Conservation (phyloP, 2,113 vertebrate genomes). For the Tyrannus savana region DNA sequence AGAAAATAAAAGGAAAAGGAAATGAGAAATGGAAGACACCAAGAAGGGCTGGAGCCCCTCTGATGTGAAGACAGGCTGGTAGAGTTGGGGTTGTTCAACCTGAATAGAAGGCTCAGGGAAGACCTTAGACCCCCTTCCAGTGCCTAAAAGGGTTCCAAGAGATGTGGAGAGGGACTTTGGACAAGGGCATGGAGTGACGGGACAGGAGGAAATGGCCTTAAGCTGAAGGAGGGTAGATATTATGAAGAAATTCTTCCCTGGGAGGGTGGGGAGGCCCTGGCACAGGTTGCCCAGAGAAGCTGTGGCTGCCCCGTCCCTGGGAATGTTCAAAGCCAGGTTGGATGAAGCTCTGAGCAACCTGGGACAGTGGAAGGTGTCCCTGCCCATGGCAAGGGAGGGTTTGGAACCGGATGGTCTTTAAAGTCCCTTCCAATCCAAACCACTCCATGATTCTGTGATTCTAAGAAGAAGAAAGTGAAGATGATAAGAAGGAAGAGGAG, state of each 20-base stretch:
- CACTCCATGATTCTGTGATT: not conserved
- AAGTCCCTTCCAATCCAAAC: rapidly evolving
- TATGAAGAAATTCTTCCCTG: not conserved
- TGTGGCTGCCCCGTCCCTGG: not conserved
- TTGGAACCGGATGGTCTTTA: not conserved
- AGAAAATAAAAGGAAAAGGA: too few species aligned
- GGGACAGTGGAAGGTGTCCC: not conserved
- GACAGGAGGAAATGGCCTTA: not conserved
- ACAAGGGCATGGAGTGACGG: not conserved
- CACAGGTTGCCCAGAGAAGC: not conserved
- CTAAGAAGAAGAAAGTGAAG: not conserved
- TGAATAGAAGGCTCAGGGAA: not conserved
- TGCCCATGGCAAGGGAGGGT: not conserved
- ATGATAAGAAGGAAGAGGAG: not conserved
- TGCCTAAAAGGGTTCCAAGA: not conserved
- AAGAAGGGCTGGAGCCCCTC: rapidly evolving
- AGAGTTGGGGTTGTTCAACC: not conserved
- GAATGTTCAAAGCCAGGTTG: not conserved
- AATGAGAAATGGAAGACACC: not conserved
- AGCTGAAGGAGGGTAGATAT: not conserved
- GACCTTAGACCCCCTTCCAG: not conserved
- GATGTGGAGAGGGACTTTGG: not conserved
- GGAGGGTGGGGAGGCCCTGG: not conserved
- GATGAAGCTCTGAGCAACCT: not conserved
- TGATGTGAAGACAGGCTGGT: not conserved